These are phyloP conservation scores for Neolamprologus ventralis DNA, from an alignment of 2,113 vertebrate genomes.

Conservation along the genomic window DNA sequence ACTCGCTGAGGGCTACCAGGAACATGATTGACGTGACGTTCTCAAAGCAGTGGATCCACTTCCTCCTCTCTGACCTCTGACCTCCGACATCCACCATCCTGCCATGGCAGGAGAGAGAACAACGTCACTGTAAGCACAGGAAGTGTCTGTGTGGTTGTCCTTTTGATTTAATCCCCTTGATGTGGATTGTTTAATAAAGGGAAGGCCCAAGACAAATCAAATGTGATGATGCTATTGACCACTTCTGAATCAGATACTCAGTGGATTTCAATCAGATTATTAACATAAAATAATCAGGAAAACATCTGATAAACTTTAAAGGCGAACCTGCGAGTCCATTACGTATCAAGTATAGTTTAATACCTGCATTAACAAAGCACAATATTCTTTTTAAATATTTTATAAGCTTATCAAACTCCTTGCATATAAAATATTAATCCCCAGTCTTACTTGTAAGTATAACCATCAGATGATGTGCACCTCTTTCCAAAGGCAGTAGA, in stretches of 20 bases:
- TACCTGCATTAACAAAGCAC: background rate
- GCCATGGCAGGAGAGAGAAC: slow-evolving; percentile 25
- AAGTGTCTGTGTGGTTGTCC: background rate
- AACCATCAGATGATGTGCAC: background rate
- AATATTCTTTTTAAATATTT: background rate
- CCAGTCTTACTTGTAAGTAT: background rate
- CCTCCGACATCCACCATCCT: slow-evolving; percentile 98
- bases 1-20: slow-evolving; percentile 94
- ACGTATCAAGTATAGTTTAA: background rate
- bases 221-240: background rate
- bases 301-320: background rate
- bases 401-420: background rate
- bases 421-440: background rate
- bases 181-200: background rate
- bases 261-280: background rate
- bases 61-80: slow-evolving; percentile 94
- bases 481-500: background rate
- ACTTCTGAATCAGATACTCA: background rate
- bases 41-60: slow-evolving; percentile 99
- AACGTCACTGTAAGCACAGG: background rate
- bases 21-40: slow-evolving; percentile 98
- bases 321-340: background rate
- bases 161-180: background rate
- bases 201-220: background rate
- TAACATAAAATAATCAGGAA: background rate